Evolutionary conservation across 2,888 invertebrate species (phyloP).

Genomic region (Carabus problematicus): DNA sequence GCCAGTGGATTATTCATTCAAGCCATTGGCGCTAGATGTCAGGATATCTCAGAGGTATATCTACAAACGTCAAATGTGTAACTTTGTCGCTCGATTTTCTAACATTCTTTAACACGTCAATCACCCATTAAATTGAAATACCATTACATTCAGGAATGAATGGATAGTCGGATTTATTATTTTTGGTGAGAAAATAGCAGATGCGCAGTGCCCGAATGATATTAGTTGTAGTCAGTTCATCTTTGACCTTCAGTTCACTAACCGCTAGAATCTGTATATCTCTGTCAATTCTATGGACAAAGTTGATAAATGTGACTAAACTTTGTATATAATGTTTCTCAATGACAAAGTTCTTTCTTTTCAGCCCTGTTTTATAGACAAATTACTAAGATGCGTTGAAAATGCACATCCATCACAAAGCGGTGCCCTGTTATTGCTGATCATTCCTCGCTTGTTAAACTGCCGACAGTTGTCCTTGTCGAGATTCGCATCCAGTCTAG

Average conservation of each 20-base stretch:
- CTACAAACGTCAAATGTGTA: no score
- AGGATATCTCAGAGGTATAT: slow-evolving; percentile 62
- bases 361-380: slow-evolving; percentile 73
- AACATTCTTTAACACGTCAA: no score
- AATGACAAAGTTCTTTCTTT: no score
- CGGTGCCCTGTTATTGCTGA: slow-evolving; percentile 70
- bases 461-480: slow-evolving; percentile 72
- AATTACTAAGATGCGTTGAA: slow-evolving; percentile 73
- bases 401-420: slow-evolving; percentile 74
- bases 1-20: slow-evolving; percentile 77
- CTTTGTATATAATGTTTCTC: no score
- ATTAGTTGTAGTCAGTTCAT: no score
- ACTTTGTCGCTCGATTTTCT: no score
- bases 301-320: no score
- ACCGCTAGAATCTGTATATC: no score
- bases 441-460: slow-evolving; percentile 70
- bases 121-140: slow-evolving; percentile 24
- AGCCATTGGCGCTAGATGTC: slow-evolving; percentile 72
- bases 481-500: slow-evolving; percentile 75
- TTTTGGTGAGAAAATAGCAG: no score
- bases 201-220: no score
- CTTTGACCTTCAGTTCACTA: no score
- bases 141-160: slow-evolving; percentile 18
- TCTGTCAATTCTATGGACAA: no score
- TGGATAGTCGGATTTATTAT: slow-evolving; percentile 18